These are phyloP conservation scores for Microctonus aethiopoides DNA, from an alignment of 2,888 invertebrate species.

Conservation along the genomic window DNA sequence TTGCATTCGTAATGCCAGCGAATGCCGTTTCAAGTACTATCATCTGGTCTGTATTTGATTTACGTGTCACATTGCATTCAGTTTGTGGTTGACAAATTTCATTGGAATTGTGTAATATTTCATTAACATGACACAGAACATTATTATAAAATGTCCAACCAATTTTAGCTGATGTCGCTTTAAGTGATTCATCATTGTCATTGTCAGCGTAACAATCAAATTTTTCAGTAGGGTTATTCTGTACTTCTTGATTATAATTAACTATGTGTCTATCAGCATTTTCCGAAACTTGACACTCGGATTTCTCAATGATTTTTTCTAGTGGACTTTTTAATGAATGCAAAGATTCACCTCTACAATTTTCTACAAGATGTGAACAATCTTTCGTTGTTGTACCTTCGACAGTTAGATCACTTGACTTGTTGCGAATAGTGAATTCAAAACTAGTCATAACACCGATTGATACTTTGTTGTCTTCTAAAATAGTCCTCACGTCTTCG, in stretches of 20 bases:
- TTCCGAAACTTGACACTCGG: conserved; percentile 59
- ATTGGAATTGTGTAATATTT: conserved; percentile 69
- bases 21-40: conserved; percentile 14
- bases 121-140: conserved; percentile 74
- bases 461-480: conserved; percentile 72
- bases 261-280: conserved; percentile 50
- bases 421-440: conserved; percentile 70
- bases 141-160: conserved; percentile 81
- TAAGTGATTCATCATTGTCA: conserved; percentile 68
- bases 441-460: conserved; percentile 81
- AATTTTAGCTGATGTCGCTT: conserved; percentile 70
- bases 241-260: conserved; percentile 68
- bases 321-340: conserved; percentile 42
- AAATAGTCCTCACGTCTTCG: conserved; percentile 52
- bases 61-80: not conserved
- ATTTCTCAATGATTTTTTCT: conserved; percentile 63
- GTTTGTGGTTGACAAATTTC: conserved; percentile 18
- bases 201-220: conserved; percentile 62
- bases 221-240: conserved; percentile 65
- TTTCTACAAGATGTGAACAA: too few relatives aligned
- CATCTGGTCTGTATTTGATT: conserved; percentile 4
- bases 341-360: not conserved
- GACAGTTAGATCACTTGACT: conserved; percentile 32
- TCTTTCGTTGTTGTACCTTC: not conserved
- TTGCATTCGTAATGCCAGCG: not conserved